Evolutionary conservation across 2,888 invertebrate species (phyloP), one percentile per base, ranked within the genome.

Genomic region (Mellilla xanthometata): DNA sequence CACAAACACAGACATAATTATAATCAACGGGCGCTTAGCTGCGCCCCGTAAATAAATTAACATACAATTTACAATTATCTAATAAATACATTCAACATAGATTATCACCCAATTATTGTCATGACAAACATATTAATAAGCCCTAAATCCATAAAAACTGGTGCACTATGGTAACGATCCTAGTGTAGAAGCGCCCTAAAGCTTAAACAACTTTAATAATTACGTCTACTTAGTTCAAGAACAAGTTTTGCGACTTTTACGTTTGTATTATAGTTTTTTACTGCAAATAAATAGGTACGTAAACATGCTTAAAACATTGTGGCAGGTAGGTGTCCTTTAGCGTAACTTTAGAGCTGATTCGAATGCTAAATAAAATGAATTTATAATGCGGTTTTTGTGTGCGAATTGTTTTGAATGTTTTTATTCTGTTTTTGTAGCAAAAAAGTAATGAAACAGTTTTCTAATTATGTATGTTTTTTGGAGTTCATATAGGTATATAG

Each of bases 171-270:
- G n/a, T n/a, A n/a, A n/a, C n/a, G n/a, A n/a, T n/a, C n/a, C n/a
- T 35, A 35, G 27, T 35, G 35, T 15, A 27, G 1, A 2, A 2
- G 2, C 2, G 22, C 28, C 36, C 28, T 36, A 15, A 22, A 36
- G 15, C 28, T 36, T 11, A 24, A 24, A n/a, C 42, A 48, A 36
- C 26, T 24, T 31, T 42, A 34, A 32, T 40, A 26, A 38, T 42
- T 23, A 19, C 29, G 36, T 40, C 32, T 12, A 30, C 24, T n/a
- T 24, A 24, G 19, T 45, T 22, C 12, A 33, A n/a, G 10, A 49
- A 46, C 54, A 3, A 32, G 51, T 46, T 54, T 6, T 19, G 24
- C 45, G 24, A 43, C 48, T 54, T 54, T 50, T 48, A 34, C 45
- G 27, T 27, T 22, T 5, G 22, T 15, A 24, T 42, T 35, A 29